Conservation (phyloP, 2,113 vertebrate genomes). For the Nothocercus julius region DNA sequence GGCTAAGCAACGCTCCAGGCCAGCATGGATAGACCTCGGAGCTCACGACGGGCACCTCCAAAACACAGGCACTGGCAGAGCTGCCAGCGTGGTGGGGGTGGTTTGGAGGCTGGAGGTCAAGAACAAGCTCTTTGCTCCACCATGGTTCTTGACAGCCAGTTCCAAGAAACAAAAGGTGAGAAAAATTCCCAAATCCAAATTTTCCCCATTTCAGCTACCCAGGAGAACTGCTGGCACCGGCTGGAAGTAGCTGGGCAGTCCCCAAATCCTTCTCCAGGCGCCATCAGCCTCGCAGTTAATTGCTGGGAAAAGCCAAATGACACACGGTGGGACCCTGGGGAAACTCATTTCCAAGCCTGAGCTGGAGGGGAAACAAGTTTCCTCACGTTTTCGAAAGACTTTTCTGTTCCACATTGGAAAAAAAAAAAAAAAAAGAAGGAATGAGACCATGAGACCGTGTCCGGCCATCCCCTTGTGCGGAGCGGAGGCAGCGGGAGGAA, state of each 20-base stretch:
- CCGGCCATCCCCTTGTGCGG: background rate
- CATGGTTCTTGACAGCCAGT: background rate
- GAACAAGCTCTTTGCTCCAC: background rate
- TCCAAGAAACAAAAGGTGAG: background rate
- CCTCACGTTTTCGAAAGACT: background rate
- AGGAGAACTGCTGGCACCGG: background rate
- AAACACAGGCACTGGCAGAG: background rate
- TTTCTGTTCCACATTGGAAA: background rate
- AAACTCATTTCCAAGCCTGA: background rate
- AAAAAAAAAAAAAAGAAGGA: background rate
- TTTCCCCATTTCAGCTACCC: background rate
- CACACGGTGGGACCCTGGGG: background rate
- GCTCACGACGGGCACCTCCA: background rate
- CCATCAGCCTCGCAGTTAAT: background rate
- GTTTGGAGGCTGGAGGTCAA: background rate
- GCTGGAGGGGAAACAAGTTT: rapidly evolving
- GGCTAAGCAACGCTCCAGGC: background rate
- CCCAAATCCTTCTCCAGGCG: background rate
- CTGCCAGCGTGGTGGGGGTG: too few relatives aligned
- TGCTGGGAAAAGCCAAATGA: background rate
- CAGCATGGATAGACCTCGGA: background rate
- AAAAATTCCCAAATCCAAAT: background rate
- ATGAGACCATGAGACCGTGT: background rate
- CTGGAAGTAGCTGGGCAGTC: background rate
- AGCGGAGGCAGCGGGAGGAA: too few relatives aligned